These are phyloP conservation scores for Carpatolechia fugitivella DNA, from an alignment of 2,888 invertebrate genomes.

Conservation along the genomic window DNA sequence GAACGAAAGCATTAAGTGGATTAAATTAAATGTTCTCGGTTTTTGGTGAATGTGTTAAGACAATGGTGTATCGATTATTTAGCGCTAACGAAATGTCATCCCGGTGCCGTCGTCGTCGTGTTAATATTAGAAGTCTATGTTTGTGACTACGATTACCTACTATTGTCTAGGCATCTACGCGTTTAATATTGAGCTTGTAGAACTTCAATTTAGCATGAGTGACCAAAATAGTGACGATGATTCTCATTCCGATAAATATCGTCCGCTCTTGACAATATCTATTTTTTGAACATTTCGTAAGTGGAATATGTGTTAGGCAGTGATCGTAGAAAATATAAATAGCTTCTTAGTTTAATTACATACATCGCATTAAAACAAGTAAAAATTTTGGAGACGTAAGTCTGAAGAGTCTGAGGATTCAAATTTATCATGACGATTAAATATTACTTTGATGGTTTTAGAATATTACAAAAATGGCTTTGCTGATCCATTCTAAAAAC, in stretches of 20 bases:
- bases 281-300: constrained; percentile 53
- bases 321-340: constrained; percentile 10
- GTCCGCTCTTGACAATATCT: constrained; percentile 56
- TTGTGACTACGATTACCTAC: constrained; percentile 71
- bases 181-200: constrained; percentile 74
- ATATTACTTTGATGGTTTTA: background rate
- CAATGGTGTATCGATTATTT: constrained; percentile 80
- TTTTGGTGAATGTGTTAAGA: constrained; percentile 74
- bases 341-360: constrained; percentile 6
- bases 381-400: background rate
- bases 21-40: constrained; percentile 48
- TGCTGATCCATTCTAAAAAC: constrained; percentile 2
- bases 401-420: background rate
- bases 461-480: no score
- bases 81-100: constrained; percentile 78
- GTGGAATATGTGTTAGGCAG: constrained; percentile 30
- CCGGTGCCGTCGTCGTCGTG: constrained; percentile 69
- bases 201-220: constrained; percentile 68
- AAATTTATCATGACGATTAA: background rate
- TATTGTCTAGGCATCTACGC: constrained; percentile 76
- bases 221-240: constrained; percentile 70
- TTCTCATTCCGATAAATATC: constrained; percentile 55
- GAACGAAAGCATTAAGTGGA: constrained; percentile 38
- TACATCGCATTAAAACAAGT: background rate
- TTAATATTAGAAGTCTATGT: constrained; percentile 78